Percentiles rank a stretch among this genome's conserved stretches.
Conservation (phyloP, 2,113 vertebrate species). For the Uria aalge region DNA sequence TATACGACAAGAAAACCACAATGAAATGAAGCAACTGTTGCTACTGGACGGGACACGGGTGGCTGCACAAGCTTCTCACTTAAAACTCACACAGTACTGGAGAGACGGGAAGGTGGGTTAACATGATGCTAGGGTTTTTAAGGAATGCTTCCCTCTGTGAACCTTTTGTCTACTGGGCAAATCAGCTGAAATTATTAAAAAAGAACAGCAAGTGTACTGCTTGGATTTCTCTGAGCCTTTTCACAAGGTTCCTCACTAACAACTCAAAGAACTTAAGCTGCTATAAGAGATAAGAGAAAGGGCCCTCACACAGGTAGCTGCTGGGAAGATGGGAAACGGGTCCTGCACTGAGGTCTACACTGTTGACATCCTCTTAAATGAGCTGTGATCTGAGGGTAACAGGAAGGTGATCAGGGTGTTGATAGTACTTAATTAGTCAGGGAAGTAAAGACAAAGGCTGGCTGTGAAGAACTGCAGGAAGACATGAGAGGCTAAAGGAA, state of each 20-base stretch:
- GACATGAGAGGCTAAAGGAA: neutral
- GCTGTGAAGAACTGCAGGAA: neutral
- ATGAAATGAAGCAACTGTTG: neutral
- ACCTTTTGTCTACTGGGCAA: neutral
- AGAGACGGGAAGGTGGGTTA: neutral
- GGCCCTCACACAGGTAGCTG: neutral
- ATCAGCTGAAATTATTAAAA: neutral
- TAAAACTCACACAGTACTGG: neutral
- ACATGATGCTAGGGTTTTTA: neutral
- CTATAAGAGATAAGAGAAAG: neutral
- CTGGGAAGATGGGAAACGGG: neutral
- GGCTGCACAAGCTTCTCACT: neutral
- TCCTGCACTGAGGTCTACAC: neutral
- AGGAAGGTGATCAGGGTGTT: neutral
- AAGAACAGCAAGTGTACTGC: neutral
- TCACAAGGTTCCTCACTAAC: neutral
- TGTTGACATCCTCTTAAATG: neutral
- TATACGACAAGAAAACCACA: neutral
- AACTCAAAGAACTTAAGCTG: neutral
- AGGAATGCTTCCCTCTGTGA: neutral
- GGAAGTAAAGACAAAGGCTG: neutral
- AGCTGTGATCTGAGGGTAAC: neutral
- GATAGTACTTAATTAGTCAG: neutral
- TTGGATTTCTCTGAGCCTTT: neutral
- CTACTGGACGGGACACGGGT: neutral